A percentile compares a stretch with the other conserved stretches of the same genome.
phyloP scores from a whole-genome alignment of 2,113 vertebrate species.

The Cebus imitator region DNA sequence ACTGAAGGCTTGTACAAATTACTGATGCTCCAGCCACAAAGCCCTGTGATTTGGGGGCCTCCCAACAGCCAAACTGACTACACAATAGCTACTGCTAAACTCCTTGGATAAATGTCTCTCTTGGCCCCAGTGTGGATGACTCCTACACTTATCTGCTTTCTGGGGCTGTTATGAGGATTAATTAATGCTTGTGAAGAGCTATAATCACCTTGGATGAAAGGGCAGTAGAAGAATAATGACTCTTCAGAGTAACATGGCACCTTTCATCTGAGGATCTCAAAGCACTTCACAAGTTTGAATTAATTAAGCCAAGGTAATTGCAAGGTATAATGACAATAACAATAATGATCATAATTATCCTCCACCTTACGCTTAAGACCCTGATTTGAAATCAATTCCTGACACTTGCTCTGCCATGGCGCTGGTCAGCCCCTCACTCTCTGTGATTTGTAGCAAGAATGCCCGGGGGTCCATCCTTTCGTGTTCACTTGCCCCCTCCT shows the following conservation, averaged over 20 bases:
- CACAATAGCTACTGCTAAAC: not conserved
- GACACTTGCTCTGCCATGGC: not conserved
- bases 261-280: constrained; percentile 79
- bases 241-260: constrained; percentile 56
- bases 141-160: constrained; percentile 70
- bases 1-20: not conserved
- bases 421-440: not conserved
- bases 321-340: constrained; percentile 68
- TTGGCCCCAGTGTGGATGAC: constrained; percentile 50
- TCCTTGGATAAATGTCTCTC: constrained; percentile 47
- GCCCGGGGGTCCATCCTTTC: accelerated
- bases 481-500: not conserved
- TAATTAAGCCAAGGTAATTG: constrained; percentile 78
- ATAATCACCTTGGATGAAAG: constrained; percentile 79
- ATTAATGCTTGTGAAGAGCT: constrained; percentile 71
- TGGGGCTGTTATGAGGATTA: constrained; percentile 68
- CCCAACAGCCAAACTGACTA: not conserved
- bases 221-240: constrained; percentile 54
- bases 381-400: constrained; percentile 76
- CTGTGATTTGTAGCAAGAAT: not conserved
- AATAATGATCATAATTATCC: constrained; percentile 70
- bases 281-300: constrained; percentile 71
- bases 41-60: constrained; percentile 40
- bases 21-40: not conserved
- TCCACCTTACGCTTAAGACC: constrained; percentile 53